phyloP scores from a whole-genome alignment of 2,797 vertebrate genomes.

The Myripristis murdjan region DNA sequence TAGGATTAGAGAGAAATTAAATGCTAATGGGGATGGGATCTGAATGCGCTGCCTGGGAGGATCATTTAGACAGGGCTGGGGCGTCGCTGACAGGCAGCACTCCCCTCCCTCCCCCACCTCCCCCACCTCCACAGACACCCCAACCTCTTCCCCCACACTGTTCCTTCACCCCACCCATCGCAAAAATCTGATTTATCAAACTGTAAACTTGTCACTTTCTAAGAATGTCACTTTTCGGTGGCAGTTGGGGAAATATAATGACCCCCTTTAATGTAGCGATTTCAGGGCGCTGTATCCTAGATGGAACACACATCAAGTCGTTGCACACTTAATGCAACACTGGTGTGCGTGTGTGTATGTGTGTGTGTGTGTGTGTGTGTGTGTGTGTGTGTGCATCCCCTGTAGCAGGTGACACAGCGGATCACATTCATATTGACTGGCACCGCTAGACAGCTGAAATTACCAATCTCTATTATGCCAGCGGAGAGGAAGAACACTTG shows the following conservation, averaged over 20 bases:
- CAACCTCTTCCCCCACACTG: conserved; percentile 56
- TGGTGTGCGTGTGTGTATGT: neutral
- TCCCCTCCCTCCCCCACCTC: conserved; percentile 50
- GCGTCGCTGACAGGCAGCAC: conserved; percentile 80
- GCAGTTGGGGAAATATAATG: conserved; percentile 86
- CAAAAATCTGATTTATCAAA: conserved; percentile 87
- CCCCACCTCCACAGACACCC: conserved; percentile 59
- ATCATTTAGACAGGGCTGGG: conserved; percentile 81
- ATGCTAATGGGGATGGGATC: conserved; percentile 89
- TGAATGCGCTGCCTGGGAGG: conserved; percentile 83
- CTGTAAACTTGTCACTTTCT: conserved; percentile 90
- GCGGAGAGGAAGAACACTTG: conserved; percentile 57
- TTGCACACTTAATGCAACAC: conserved; percentile 62
- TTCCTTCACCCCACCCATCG: conserved; percentile 45
- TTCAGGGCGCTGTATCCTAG: conserved; percentile 74
- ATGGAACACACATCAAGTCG: conserved; percentile 71
- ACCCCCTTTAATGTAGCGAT: conserved; percentile 86
- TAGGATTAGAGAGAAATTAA: conserved; percentile 89
- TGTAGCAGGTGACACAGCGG: conserved; percentile 71
- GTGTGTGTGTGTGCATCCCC: conserved; percentile 21
- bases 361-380: conserved; percentile 17
- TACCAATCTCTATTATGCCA: conserved; percentile 70
- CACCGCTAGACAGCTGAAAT: conserved; percentile 72
- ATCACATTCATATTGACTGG: conserved; percentile 64
- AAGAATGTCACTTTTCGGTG: conserved; percentile 86